Base-by-base conservation (phyloP, 2,113 vertebrate species). In the Toxostoma redivivum region DNA sequence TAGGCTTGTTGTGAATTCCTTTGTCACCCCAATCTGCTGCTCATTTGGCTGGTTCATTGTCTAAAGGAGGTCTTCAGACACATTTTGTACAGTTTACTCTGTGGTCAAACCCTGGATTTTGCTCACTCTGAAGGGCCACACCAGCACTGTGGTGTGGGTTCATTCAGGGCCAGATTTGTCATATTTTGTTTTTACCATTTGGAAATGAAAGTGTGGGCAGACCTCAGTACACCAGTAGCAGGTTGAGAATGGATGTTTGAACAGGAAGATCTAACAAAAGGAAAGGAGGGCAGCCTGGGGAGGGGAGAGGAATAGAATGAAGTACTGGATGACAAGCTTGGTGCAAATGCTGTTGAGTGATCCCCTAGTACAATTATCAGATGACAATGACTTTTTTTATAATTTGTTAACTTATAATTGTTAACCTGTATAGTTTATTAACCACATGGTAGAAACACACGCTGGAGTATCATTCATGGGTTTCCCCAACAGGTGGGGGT, bases 21-120 rank as follows among this genome's bases (percentile, higher is more conserved):
- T 54, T 69, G 30, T 54, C 27, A 33, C 40, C 10, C 5, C 5
- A 0, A 31, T 22, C 4, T 50, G 15, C 53, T 82, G 20, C 23
- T 65, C 31, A 28, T 74, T 78, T 0, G 1, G 15, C 21, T 24
- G 11, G 7, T 45, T 73, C 1, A 0, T 38, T 81, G 22, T 42
- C 51, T 58, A 30, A 74, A 64, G 28, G 9, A 78, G 31, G 12
- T 61, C 23, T 58, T 67, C 15, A 74, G 47, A 27, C 15, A 15
- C 35, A 12, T 62, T 51, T 10, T 11, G 3, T 35, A 20, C 27
- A 25, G 17, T 3, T 73, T 37, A 30, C 42, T 61, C 16, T 72
- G 1, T 30, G 37, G 5, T 54, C 30, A 62, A 92, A 71, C 15
- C 18, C 12, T 38, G 10, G 28, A 14, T n/a, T 74, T 60, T 65